phyloP scores from a whole-genome alignment of 2,797 vertebrate genomes.

The Spondyliosoma cantharus region DNA sequence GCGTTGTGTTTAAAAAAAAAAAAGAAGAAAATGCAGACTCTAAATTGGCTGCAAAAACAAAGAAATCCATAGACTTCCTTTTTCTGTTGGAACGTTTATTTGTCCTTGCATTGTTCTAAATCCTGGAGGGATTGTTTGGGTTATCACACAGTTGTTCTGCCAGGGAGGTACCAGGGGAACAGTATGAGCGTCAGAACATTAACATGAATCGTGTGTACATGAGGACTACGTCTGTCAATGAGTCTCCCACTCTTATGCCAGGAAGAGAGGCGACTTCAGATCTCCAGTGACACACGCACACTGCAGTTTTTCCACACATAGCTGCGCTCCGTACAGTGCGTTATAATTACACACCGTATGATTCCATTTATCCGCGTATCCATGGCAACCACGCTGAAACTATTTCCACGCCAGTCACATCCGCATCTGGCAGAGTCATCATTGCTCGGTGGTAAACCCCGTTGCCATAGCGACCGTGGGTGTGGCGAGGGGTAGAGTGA shows the following conservation, averaged over 20 bases:
- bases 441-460: constrained; percentile 72
- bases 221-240: constrained; percentile 25
- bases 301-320: constrained; percentile 48
- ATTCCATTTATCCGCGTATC: constrained; percentile 60
- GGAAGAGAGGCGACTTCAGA: constrained; percentile 40
- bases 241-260: constrained; percentile 19
- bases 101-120: constrained; percentile 69
- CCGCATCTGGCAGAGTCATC: constrained; percentile 75
- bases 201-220: constrained; percentile 22
- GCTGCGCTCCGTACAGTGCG: constrained; percentile 9
- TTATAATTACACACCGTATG: constrained; percentile 65
- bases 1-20: constrained; percentile 5
- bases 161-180: constrained; percentile 14
- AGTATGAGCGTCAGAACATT: constrained; percentile 1
- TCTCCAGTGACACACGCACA: constrained; percentile 21
- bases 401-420: constrained; percentile 67
- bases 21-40: neutral
- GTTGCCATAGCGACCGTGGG: constrained; percentile 72
- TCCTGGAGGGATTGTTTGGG: constrained; percentile 32
- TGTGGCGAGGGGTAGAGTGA: constrained; percentile 62
- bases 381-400: constrained; percentile 73
- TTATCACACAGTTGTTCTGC: constrained; percentile 26
- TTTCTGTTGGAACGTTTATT: constrained; percentile 61
- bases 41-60: neutral
- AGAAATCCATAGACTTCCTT: constrained; percentile 58